These are phyloP conservation scores for Ceratoteleas bidentatus DNA, from an alignment of 1,140 invertebrate genomes.

Conservation along the genomic window DNA sequence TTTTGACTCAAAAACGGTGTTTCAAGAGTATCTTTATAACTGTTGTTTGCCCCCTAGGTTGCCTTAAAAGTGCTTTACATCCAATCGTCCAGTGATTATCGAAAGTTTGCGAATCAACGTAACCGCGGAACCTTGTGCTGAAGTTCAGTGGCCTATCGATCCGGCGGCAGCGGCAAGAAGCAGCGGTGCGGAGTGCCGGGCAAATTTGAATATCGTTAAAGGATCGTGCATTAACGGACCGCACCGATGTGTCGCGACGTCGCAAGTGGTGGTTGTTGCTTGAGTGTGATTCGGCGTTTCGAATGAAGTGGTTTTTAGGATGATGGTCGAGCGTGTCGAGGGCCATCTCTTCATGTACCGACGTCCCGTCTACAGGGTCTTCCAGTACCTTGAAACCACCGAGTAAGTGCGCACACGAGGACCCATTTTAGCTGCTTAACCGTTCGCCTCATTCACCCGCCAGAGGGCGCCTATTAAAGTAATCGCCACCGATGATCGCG, in stretches of 20 bases:
- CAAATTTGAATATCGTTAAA: slow-evolving; percentile 38
- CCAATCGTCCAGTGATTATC: slow-evolving; percentile 38
- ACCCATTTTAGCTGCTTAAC: slow-evolving; percentile 33
- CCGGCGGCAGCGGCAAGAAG: slow-evolving; percentile 13
- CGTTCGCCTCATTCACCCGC: slow-evolving; percentile 10
- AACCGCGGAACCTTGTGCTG: slow-evolving; percentile 17
- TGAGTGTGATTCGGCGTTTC: slow-evolving; percentile 70
- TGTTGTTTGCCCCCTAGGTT: no score
- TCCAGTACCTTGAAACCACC: slow-evolving; percentile 89
- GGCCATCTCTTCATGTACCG: slow-evolving; percentile 87
- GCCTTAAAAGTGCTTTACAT: slow-evolving; percentile 24
- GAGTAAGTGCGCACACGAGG: slow-evolving; percentile 75
- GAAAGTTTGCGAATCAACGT: slow-evolving; percentile 11
- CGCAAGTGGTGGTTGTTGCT: slow-evolving; percentile 56
- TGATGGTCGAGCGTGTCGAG: slow-evolving; percentile 86
- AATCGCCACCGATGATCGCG: neutral
- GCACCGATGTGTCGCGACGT: slow-evolving; percentile 29
- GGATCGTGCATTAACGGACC: slow-evolving; percentile 15
- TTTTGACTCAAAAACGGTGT: no score
- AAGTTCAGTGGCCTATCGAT: slow-evolving; percentile 55
- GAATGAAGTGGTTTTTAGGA: slow-evolving; percentile 79
- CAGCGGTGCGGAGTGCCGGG: slow-evolving; percentile 17
- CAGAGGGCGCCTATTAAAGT: slow-evolving; percentile 5
- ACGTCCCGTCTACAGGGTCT: slow-evolving; percentile 88
- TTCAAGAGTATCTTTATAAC: no score